These are phyloP conservation scores for Labeo calbasu DNA, from an alignment of 2,797 vertebrate genomes.

Conservation along the genomic window DNA sequence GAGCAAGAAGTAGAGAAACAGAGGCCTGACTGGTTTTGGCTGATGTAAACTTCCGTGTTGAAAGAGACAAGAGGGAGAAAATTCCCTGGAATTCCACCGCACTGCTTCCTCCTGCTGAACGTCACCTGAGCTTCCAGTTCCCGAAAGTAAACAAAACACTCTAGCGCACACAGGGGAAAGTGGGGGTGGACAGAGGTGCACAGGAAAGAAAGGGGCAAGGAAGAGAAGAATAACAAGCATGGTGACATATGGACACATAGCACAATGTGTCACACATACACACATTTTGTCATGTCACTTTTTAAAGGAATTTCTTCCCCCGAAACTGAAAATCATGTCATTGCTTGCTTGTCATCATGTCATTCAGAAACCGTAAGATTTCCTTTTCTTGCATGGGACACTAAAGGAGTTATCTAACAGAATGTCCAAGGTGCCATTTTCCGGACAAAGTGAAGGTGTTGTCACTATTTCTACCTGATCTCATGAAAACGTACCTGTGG, in stretches of 20 bases:
- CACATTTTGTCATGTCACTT: neutral
- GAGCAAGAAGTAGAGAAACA: neutral
- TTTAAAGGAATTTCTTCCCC: neutral
- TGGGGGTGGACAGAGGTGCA: slow-evolving; percentile 48
- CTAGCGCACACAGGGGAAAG: slow-evolving; percentile 25
- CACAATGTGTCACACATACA: neutral
- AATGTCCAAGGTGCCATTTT: neutral
- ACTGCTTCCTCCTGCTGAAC: slow-evolving; percentile 55
- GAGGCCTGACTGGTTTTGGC: slow-evolving; percentile 14
- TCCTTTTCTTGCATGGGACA: neutral
- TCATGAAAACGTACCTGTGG: too few relatives aligned
- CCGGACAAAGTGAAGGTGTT: neutral
- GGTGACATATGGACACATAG: slow-evolving; percentile 6
- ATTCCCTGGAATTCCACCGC: slow-evolving; percentile 57
- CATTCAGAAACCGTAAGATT: neutral
- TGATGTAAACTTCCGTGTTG: slow-evolving; percentile 55
- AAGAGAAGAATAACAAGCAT: slow-evolving; percentile 52
- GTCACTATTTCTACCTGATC: neutral
- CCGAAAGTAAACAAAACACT: slow-evolving; percentile 52
- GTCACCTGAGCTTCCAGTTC: slow-evolving; percentile 61
- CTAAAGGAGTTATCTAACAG: neutral
- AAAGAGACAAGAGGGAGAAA: slow-evolving; percentile 51
- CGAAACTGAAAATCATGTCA: neutral
- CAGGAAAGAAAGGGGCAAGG: slow-evolving; percentile 50
- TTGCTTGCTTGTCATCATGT: neutral